These are phyloP conservation scores for Drosophila persimilis DNA, from an alignment of 1,140 invertebrate genomes.

Conservation along the genomic window DNA sequence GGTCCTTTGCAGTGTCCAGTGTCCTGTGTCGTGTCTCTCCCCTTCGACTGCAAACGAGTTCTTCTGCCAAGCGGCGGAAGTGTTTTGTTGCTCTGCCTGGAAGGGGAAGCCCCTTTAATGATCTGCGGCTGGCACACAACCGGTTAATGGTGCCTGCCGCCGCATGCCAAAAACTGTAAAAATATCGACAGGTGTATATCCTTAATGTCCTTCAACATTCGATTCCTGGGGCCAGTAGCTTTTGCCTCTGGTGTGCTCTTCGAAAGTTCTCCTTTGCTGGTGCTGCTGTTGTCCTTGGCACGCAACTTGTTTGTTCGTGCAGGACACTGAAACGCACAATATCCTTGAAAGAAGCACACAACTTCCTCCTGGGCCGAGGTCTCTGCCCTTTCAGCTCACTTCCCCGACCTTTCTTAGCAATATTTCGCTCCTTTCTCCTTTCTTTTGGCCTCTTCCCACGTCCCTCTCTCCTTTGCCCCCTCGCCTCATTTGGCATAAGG, in stretches of 20 bases:
- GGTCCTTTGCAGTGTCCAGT: slow-evolving; percentile 14
- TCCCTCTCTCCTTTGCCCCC: slow-evolving; percentile 17
- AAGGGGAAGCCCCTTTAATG: slow-evolving; percentile 23
- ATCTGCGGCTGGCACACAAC: slow-evolving; percentile 35
- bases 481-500: slow-evolving; percentile 45
- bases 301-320: slow-evolving; percentile 63
- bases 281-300: slow-evolving; percentile 64
- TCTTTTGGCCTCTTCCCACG: neutral
- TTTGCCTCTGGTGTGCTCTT: slow-evolving; percentile 4
- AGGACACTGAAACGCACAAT: slow-evolving; percentile 66
- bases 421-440: too few species aligned
- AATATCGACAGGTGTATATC: slow-evolving; percentile 81
- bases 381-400: too few species aligned
- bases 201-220: slow-evolving; percentile 74
- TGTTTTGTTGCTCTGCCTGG: neutral
- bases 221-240: slow-evolving; percentile 40
- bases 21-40: slow-evolving; percentile 18
- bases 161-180: slow-evolving; percentile 76
- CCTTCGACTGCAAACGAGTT: slow-evolving; percentile 24
- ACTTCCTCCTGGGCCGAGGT: slow-evolving; percentile 32
- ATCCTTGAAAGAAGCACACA: slow-evolving; percentile 61
- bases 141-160: slow-evolving; percentile 48
- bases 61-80: slow-evolving; percentile 45
- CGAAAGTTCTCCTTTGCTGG: slow-evolving; percentile 21
- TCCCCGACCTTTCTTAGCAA: neutral